Base-by-base conservation (phyloP, 2,113 vertebrate genomes). In the Clupea harengus region DNA sequence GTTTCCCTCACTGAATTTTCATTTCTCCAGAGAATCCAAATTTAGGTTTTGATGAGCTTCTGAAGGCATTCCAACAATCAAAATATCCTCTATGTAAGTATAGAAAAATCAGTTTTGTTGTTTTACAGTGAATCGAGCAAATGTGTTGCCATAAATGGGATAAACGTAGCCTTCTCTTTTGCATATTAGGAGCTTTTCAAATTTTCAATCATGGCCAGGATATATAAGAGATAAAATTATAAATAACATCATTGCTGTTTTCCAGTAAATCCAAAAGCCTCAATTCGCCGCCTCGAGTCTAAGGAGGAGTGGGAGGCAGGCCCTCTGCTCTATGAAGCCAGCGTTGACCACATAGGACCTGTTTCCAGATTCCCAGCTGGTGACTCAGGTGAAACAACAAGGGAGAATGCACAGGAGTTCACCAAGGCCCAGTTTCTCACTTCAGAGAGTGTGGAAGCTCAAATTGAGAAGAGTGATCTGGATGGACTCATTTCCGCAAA, bases 401-500 rank as follows among this genome's bases (percentile, higher is more conserved):
- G 20, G 25, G 46, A 82, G 11, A 45, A 72, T 60, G 18, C 39
- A 10, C 39, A 82, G 52, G 22, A 50, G 81, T 25, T 28, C 18
- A 7, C n/a, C 13, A 32, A 17, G 6, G 17, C 11, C 20, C 64
- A 72, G 64, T 25, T 72, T 25, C 28, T 72, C 64, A 4, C 8
- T 13, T 72, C 64, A 72, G 25, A 72, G 25, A 15, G 64, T 28
- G 8, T 25, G 7, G 64, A 72, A 72, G 64, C 64, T 32, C 8
- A 28, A 13, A 72, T 32, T 28, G 64, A 72, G n/a, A 6, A 72
- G n/a, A 32, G 64, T 72, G 64, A 72, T 1, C 64, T 72, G 25
- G 64, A 72, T 32, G 64, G 64, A 9, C 13, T 72, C 25, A 72
- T 72, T 22, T 87, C 86, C 44, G 86, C 81, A 46, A 83, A 64